Base-by-base conservation (phyloP, 2,888 invertebrate species). In the Hirudinaria manillensis region DNA sequence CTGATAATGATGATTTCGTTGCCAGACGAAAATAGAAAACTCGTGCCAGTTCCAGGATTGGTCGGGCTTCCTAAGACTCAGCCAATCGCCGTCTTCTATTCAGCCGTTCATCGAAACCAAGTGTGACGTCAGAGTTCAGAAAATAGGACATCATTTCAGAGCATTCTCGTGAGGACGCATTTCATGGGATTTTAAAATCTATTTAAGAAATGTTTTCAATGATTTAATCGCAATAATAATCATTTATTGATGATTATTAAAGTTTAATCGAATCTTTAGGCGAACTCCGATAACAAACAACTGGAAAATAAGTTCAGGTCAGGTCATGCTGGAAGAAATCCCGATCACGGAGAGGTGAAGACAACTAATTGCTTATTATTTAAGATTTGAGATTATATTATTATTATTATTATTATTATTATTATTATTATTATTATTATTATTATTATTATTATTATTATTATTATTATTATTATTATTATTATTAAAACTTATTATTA, bases 1-100 rank as follows among this genome's bases (percentile, higher is more conserved):
- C 16, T 45, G 45, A 45, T 45, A 10, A 3, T 45, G 45, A 45
- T 45, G 45, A 45, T 45, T 45, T 16, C 45, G 29, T n/a, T 61
- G 61, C 2, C 61, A 68, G 68, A 34, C 36, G 34, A 68, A 68
- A 68, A 68, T 68, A 68, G 68, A 68, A 68, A 68, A 24, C 13
- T 32, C 32, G 10, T 7, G 68, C 36, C 61, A 61, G 61, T 61
- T 61, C 61, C 61, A 61, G 19, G 68, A 68, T 68, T 68, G 68
- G 68, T 19, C 32, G 68, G 36, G 32, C 34, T 36, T 68, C 36
- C n/a, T 68, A n/a, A 7, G n/a, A 3, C 36, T 68, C 68, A 68
- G 68, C 68, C 68, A 68, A 68, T 68, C 68, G 21, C 32, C 32
- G 13, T 68, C n/a, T 32, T 34, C 68, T 7, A 34, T 68, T 3